Evolutionary conservation across 2,797 vertebrate genomes (phyloP).

Genomic region (Pelodytes ibericus): DNA sequence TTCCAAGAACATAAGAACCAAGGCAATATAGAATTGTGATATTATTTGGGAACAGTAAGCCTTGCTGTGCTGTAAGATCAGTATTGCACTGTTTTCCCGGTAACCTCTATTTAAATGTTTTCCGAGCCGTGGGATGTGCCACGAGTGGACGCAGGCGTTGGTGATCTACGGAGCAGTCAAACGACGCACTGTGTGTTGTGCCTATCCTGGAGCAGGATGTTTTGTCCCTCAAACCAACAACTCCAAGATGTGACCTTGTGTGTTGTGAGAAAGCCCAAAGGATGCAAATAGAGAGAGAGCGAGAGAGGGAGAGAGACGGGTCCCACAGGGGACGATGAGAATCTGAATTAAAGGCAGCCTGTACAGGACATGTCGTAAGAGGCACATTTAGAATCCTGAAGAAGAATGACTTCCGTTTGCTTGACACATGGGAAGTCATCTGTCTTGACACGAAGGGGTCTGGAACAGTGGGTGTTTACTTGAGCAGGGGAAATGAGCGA

Average conservation of each 20-base stretch:
- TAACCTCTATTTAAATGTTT: too few relatives aligned
- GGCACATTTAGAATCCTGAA: slow-evolving; percentile 67
- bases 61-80: too few relatives aligned
- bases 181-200: not conserved
- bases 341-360: slow-evolving; percentile 56
- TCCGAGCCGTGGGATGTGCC: too few relatives aligned
- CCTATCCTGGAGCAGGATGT: slow-evolving; percentile 58
- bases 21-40: not conserved
- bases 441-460: slow-evolving; percentile 68
- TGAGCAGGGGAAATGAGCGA: slow-evolving; percentile 71
- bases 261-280: slow-evolving; percentile 60
- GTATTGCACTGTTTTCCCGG: too few relatives aligned
- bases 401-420: slow-evolving; percentile 70
- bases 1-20: too few relatives aligned
- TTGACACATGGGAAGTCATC: slow-evolving; percentile 74
- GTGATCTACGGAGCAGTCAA: too few relatives aligned
- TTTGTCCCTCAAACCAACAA: slow-evolving; percentile 55
- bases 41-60: not conserved
- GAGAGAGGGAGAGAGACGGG: too few relatives aligned
- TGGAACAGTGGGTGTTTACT: slow-evolving; percentile 75
- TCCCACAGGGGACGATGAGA: slow-evolving; percentile 44
- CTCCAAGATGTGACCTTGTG: slow-evolving; percentile 57
- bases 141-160: too few relatives aligned
- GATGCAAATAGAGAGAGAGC: slow-evolving; percentile 48
- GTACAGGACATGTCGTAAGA: slow-evolving; percentile 65